Evolutionary conservation across 2,797 vertebrate genomes (phyloP).

Genomic region (Sebastes vulpes): DNA sequence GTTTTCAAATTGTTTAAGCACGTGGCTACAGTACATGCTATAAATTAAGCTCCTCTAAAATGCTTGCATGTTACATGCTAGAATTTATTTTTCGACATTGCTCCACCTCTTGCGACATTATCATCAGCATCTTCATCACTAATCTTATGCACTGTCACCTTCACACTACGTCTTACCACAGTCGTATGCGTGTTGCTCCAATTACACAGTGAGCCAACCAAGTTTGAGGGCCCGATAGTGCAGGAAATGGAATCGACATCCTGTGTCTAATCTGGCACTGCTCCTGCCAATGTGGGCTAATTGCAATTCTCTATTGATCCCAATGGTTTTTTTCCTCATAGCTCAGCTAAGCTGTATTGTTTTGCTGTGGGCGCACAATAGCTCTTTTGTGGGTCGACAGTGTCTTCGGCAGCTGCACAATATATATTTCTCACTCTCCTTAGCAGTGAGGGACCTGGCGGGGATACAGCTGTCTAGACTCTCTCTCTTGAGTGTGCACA

Average conservation of each 20-base stretch:
- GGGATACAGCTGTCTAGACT: constrained; percentile 67
- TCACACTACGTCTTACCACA: constrained; percentile 37
- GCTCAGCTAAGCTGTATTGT: constrained; percentile 81
- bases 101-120: not conserved
- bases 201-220: constrained; percentile 73
- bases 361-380: constrained; percentile 77
- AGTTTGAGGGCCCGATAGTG: constrained; percentile 80
- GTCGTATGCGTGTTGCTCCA: constrained; percentile 59
- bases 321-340: constrained; percentile 62
- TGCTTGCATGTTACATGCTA: not conserved
- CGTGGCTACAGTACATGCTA: not conserved
- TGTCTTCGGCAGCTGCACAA: constrained; percentile 75
- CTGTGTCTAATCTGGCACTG: constrained; percentile 84
- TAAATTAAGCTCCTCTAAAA: not conserved
- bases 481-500: constrained; percentile 12
- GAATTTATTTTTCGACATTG: not conserved
- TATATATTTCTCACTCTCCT: constrained; percentile 73
- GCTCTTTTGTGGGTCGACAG: constrained; percentile 75
- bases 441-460: constrained; percentile 61
- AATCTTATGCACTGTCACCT: constrained; percentile 23
- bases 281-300: constrained; percentile 86
- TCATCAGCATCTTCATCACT: constrained; percentile 3
- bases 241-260: constrained; percentile 87
- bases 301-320: constrained; percentile 88
- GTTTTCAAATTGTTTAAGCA: not conserved